Base-by-base conservation (phyloP, 2,888 invertebrate species). In the Anorthoa munda region DNA sequence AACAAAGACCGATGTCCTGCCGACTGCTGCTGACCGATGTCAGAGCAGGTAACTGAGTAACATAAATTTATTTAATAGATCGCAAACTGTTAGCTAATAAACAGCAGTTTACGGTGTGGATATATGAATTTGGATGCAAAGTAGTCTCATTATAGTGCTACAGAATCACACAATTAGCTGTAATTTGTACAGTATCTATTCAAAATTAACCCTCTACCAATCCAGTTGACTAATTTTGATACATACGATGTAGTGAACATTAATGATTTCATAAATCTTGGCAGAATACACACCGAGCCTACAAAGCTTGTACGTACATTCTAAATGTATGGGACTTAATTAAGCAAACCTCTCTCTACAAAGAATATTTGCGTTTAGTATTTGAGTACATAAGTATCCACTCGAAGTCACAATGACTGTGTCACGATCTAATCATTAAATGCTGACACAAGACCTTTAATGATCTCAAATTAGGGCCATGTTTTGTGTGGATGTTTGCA, bases 401-500 rank as follows among this genome's bases (percentile, higher is more conserved):
- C 56, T 69, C n/a, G n/a, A 18, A 64, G 17, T 58, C 59, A 77
- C 75, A 81, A 82, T 73, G 75, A 75, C 71, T 64, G 4, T 60
- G 78, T 81, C 83, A 83, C 83, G 83, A 81, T 75, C 68, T 68
- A 68, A 78, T 81, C 75, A 71, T 84, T 84, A 84, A 58, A 60
- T 64, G 60, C 60, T 79, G 79, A 74, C 73, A 81, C 70, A 68
- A 83, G 70, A 79, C 55, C 67, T 71, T 46, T 83, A 71, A 79
- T 81, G 80, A 66, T 83, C 56, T 23, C 53, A 79, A 83, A 79
- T 83, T 83, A 79, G 68, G 58, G 60, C 13, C 74, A 79, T 83
- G 75, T 59, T 74, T 66, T 63, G 67, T 77, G 53, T 71, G 58
- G 66, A 59, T 72, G 17, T 65, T 67, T 56, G 55, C 55, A 53